These are phyloP conservation scores for Quadroppia sp. DNA, from an alignment of 2,888 invertebrate species.

Conservation along the genomic window DNA sequence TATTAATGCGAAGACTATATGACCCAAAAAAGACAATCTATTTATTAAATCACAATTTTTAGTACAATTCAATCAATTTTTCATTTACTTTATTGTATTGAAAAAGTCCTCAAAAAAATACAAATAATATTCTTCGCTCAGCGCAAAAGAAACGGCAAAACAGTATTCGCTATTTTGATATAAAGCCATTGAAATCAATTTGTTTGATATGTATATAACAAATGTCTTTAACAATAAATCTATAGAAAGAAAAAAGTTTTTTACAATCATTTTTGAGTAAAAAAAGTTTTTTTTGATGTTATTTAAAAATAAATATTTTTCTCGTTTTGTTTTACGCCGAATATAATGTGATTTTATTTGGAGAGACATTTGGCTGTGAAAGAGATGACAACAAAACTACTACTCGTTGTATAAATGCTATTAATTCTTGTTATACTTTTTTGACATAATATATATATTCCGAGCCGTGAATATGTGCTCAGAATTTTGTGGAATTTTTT, in stretches of 20 bases:
- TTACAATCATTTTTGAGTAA: neutral
- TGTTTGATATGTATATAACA: neutral
- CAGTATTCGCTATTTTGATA: too few relatives aligned
- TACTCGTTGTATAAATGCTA: neutral
- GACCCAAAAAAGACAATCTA: neutral
- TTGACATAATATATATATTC: neutral
- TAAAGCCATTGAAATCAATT: too few relatives aligned
- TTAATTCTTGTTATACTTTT: slow-evolving; percentile 12
- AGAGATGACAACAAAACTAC: slow-evolving; percentile 10
- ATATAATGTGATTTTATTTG: neutral
- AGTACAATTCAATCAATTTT: neutral
- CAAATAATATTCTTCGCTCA: too few relatives aligned
- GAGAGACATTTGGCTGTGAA: neutral
- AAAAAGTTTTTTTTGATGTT: neutral
- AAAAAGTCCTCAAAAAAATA: neutral
- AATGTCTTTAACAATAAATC: slow-evolving; percentile 14
- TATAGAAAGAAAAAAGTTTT: neutral
- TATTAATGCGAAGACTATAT: neutral
- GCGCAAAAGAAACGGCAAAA: too few relatives aligned
- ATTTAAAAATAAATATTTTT: too few relatives aligned
- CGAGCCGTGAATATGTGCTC: neutral
- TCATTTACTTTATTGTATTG: neutral
- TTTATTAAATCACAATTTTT: slow-evolving; percentile 1
- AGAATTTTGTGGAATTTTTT: neutral
- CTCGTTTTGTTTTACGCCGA: neutral